These are phyloP conservation scores for Eupithecia subumbrata DNA, from an alignment of 2,888 invertebrate species.

Conservation along the genomic window DNA sequence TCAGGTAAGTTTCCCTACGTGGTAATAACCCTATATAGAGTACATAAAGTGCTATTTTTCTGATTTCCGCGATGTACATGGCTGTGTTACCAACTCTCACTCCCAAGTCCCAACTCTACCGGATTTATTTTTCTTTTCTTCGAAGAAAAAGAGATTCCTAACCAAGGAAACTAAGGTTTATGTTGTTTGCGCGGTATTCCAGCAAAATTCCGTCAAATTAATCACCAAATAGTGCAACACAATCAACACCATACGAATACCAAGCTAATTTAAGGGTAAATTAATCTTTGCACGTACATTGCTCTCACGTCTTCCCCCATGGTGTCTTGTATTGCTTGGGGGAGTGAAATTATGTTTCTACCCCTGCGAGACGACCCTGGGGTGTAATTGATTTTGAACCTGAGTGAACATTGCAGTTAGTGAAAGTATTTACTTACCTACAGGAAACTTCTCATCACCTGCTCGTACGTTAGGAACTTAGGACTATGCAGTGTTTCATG, in stretches of 20 bases:
- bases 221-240: slow-evolving; percentile 26
- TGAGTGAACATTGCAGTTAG: slow-evolving; percentile 6
- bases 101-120: neutral
- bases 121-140: neutral
- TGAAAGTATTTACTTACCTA: neutral
- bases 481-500: too few relatives aligned
- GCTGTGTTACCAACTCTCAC: neutral
- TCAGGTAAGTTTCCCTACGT: neutral
- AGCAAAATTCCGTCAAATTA: neutral
- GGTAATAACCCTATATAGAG: neutral
- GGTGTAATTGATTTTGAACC: slow-evolving; percentile 39
- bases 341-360: slow-evolving; percentile 34
- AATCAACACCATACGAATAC: slow-evolving; percentile 28
- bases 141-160: too few relatives aligned
- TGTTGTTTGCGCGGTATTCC: neutral
- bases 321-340: slow-evolving; percentile 24
- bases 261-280: slow-evolving; percentile 58
- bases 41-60: neutral
- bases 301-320: slow-evolving; percentile 43
- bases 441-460: neutral
- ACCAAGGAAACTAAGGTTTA: neutral
- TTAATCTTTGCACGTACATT: slow-evolving; percentile 57
- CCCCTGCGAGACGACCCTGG: slow-evolving; percentile 26
- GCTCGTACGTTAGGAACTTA: too few relatives aligned
- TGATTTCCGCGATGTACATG: neutral